Evolutionary conservation across 2,888 invertebrate genomes (phyloP), one percentile per base, ranked within the genome.

Genomic region (Drosophila koepferae): DNA sequence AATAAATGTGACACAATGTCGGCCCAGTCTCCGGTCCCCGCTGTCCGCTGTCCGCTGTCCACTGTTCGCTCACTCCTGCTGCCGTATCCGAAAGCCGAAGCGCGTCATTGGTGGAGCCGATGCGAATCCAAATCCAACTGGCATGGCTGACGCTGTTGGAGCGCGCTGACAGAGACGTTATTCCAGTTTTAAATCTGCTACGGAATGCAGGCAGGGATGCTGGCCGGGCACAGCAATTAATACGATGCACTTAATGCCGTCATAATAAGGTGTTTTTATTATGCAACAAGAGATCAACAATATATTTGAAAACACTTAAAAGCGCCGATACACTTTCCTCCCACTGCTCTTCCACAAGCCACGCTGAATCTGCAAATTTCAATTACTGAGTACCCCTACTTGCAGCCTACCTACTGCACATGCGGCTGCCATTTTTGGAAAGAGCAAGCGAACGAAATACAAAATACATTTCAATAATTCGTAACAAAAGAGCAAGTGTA

Each of bases 201-300:
- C 67, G 66, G 55, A 55, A 72, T 74, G 56, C 46, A 28, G 28
- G 48, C 66, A 63, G 54, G 61, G 46, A 12, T 34, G 49, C 49
- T 3, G 34, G 31, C n/a, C 31, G 48, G n/a, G n/a, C 18, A 18
- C 16, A 64, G 67, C 72, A 86, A 81, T 89, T 82, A 83, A 88
- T 83, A 89, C 79, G 87, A 83, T 86, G 89, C 81, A 86, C 81
- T 84, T 72, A 86, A 82, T 78, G 78, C 77, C 58, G 10, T 77
- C 84, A 60, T 91, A 87, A 90, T 83, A 80, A 89, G 75, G 54
- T 74, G 72, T 72, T 84, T 90, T 90, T 91, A 90, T 89, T 63
- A 72, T 36, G 64, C 54, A 71, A 63, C 65, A 61, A 49, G 43
- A 59, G 54, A 55, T 16, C 63, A 61, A 60, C 58, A 72, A 62